Base-by-base conservation (phyloP, 2,113 vertebrate species). In the Scopus umbretta region DNA sequence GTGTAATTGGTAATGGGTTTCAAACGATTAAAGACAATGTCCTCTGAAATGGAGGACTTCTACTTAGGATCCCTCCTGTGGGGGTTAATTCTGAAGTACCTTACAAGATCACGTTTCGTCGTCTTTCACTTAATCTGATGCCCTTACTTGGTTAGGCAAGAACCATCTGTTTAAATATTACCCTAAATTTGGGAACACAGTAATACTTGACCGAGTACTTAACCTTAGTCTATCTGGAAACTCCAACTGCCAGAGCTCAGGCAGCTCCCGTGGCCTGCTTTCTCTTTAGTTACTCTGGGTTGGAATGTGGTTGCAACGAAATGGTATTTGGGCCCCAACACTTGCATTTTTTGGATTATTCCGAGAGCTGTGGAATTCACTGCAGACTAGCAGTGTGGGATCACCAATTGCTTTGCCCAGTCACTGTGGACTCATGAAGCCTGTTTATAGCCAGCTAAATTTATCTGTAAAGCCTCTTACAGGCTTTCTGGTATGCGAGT, bases 361-460 rank as follows among this genome's bases (percentile, higher is more conserved):
- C 4, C 4, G 47, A 61, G 26, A 49, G 34, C 15, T 2, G 2
- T 72, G 66, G 53, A 55, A 75, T 84, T 87, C 14, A 11, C 20
- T 47, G 26, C 52, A 55, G 81, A 42, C 38, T 1, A 21, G 45
- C 53, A 42, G 43, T 21, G 18, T 47, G 36, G 88, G 68, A 45
- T 89, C 52, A 61, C 42, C n/a, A 42, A 3, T 53, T 82, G 89
- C 65, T 94, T 74, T 92, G 53, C 74, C 34, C 73, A 74, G 42
- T 92, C 38, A 32, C 18, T 58, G 76, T 40, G 25, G 78, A 40
- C 62, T 87, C 67, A 18, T 0, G 11, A 71, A 85, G 78, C 26
- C 93, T 94, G 56, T 94, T 91, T 90, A 90, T 88, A 97, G 94
- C 61, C 61, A 58, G 61, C 93, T 96, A 91, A 93, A 96, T 94